A percentile compares a stretch with the other conserved stretches of the same genome.
These are phyloP conservation scores for Entelurus aequoreus DNA, from an alignment of 2,113 vertebrate species.

Conservation along the genomic window DNA sequence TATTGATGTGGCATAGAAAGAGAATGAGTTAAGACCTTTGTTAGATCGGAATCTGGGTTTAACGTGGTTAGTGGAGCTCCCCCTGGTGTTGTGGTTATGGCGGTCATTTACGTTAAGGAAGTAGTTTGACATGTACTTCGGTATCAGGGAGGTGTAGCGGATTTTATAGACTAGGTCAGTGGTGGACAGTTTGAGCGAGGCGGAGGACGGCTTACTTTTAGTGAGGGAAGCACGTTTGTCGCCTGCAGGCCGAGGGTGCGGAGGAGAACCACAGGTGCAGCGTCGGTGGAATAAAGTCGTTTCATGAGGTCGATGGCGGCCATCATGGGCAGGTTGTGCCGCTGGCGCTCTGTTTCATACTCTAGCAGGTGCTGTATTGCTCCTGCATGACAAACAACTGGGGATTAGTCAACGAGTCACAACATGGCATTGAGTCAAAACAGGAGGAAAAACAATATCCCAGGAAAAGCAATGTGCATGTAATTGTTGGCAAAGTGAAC, in stretches of 20 bases:
- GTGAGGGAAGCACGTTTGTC: conserved; percentile 80
- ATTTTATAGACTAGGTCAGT: too few species aligned
- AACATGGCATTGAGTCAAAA: conserved; percentile 19
- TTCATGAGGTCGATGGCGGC: conserved; percentile 85
- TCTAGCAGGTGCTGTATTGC: conserved; percentile 84
- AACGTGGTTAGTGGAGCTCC: too few species aligned
- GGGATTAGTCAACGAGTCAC: conserved; percentile 6
- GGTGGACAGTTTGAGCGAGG: conserved; percentile 20
- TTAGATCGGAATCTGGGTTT: too few species aligned
- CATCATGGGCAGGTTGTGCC: conserved; percentile 90
- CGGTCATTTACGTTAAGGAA: too few species aligned
- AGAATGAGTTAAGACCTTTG: too few species aligned
- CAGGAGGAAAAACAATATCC: conserved; percentile 24
- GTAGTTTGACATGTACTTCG: too few species aligned
- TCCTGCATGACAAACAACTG: conserved; percentile 66
- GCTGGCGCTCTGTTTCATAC: conserved; percentile 89
- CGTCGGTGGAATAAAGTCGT: conserved; percentile 85
- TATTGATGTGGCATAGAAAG: too few species aligned
- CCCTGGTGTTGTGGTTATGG: too few species aligned
- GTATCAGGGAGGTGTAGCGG: too few species aligned
- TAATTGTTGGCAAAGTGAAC: conserved; percentile 27
- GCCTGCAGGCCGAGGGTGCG: conserved; percentile 90
- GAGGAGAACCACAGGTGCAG: conserved; percentile 81
- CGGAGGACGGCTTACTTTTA: conserved; percentile 78
- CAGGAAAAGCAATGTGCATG: conserved; percentile 28